phyloP scores from a whole-genome alignment of 2,113 vertebrate species.

The Myotis lucifugus region DNA sequence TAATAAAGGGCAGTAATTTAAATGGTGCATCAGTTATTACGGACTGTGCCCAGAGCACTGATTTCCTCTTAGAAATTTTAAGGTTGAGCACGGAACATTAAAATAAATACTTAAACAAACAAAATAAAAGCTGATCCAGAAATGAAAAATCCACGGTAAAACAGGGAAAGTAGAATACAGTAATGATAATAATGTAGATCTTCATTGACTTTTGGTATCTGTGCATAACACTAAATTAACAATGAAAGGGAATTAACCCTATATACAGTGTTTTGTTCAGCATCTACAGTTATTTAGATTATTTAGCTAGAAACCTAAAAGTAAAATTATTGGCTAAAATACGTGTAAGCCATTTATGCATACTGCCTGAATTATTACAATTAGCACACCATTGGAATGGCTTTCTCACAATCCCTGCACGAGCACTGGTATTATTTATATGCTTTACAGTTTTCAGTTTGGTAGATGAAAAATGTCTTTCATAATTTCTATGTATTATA shows the following conservation, averaged over 20 bases:
- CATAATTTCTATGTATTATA: not conserved
- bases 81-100: not conserved
- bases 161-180: not conserved
- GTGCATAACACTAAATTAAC: not conserved
- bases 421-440: not conserved
- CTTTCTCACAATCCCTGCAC: not conserved
- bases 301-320: not conserved
- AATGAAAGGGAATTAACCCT: not conserved
- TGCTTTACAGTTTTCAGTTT: slow-evolving; percentile 27
- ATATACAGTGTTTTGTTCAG: not conserved
- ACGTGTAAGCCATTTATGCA: not conserved
- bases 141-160: not conserved
- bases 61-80: slow-evolving; percentile 38
- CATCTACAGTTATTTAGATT: not conserved
- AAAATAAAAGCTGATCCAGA: not conserved
- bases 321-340: not conserved
- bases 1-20: slow-evolving; percentile 27
- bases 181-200: not conserved
- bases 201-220: not conserved
- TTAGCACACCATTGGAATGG: not conserved
- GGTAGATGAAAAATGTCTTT: not conserved
- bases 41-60: not conserved
- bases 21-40: not conserved
- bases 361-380: not conserved
- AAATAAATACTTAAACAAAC: not conserved